These are phyloP conservation scores for Cotesia chilonis DNA, from an alignment of 1,140 invertebrate genomes.

Conservation along the genomic window DNA sequence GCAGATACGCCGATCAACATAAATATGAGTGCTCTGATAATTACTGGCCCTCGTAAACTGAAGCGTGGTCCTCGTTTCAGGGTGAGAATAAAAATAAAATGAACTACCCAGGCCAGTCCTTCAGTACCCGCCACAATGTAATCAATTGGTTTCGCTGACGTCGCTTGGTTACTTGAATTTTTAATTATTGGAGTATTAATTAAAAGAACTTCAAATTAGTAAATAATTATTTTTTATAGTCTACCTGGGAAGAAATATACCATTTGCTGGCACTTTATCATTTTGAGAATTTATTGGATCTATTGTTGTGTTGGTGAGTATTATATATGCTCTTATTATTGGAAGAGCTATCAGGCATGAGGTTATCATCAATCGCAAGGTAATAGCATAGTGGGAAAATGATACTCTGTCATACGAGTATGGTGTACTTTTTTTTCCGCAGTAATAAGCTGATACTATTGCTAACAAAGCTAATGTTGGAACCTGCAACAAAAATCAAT, in stretches of 20 bases:
- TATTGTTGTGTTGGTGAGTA: constrained; percentile 60
- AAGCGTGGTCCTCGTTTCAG: constrained; percentile 71
- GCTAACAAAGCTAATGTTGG: constrained; percentile 77
- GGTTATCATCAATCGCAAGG: constrained; percentile 70
- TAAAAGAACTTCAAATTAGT: background rate
- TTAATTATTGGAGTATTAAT: background rate
- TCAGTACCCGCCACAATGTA: constrained; percentile 75
- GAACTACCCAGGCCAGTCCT: constrained; percentile 80
- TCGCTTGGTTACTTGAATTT: constrained; percentile 45
- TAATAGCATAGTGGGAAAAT: constrained; percentile 70
- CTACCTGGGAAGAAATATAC: constrained; percentile 8
- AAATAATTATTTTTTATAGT: constrained; percentile 13
- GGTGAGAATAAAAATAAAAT: constrained; percentile 77
- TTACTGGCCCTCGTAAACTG: constrained; percentile 77
- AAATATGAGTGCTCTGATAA: constrained; percentile 66
- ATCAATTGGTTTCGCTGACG: constrained; percentile 69
- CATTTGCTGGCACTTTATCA: background rate
- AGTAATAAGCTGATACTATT: constrained; percentile 78
- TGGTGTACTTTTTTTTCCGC: constrained; percentile 71
- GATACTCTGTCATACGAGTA: constrained; percentile 64
- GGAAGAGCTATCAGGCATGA: constrained; percentile 72
- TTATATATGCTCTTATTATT: constrained; percentile 72
- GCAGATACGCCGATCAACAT: constrained; percentile 52
- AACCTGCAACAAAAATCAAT: constrained; percentile 62
- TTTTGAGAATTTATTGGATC: background rate